A percentile compares a stretch with the other conserved stretches of the same genome.
These are phyloP conservation scores for Hephaestus fuliginosus DNA, from an alignment of 2,797 vertebrate species.

Conservation along the genomic window DNA sequence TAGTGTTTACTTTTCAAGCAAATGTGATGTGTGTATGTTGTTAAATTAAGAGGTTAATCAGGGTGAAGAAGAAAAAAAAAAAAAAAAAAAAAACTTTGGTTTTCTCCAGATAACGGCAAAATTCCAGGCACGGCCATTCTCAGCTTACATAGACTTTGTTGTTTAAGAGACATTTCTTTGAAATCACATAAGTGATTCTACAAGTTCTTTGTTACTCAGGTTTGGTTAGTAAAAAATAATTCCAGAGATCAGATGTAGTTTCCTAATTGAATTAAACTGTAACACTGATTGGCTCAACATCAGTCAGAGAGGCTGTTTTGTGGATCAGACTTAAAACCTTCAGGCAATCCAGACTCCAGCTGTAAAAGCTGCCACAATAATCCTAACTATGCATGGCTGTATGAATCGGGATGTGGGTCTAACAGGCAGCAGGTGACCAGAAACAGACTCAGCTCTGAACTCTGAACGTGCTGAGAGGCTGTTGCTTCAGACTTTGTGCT, in stretches of 20 bases:
- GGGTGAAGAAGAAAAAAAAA: background rate
- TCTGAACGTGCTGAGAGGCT: background rate
- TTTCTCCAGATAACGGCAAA: too few relatives aligned
- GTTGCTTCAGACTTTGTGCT: background rate
- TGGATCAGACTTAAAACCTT: background rate
- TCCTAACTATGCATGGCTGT: background rate
- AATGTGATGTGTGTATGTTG: background rate
- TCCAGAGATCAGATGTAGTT: background rate
- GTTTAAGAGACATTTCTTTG: background rate
- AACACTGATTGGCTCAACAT: background rate
- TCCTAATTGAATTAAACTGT: background rate
- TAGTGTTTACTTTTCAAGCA: background rate
- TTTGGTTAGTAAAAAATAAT: background rate
- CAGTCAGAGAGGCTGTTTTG: background rate
- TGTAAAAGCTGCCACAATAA: background rate
- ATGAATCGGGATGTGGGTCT: background rate
- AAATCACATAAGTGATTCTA: background rate
- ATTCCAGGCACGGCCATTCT: too few relatives aligned
- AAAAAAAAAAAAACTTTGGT: too few relatives aligned
- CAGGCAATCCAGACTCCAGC: too few relatives aligned
- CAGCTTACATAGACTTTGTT: background rate
- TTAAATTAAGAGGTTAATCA: background rate
- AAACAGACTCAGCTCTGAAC: background rate
- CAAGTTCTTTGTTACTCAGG: background rate
- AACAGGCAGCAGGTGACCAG: background rate